Conservation (phyloP, 2,113 vertebrate species). For the Embiotoca jacksoni region DNA sequence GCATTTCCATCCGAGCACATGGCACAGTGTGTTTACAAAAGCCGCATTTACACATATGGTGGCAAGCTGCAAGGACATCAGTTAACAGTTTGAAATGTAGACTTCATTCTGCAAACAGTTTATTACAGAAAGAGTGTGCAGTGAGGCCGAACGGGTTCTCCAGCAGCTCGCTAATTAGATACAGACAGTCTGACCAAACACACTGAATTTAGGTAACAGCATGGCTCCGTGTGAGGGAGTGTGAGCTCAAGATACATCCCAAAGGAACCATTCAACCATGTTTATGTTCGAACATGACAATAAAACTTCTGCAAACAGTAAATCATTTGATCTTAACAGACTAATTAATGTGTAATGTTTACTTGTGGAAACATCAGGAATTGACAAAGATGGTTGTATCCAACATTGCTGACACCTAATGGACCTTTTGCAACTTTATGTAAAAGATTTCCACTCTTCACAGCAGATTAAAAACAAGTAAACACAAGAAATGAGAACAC, state of each 20-base stretch:
- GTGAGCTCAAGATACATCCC: conserved; percentile 29
- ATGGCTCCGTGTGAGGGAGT: conserved; percentile 7
- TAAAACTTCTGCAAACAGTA: not conserved
- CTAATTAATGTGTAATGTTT: not conserved
- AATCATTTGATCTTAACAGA: not conserved
- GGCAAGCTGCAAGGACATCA: conserved; percentile 58
- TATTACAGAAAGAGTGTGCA: conserved; percentile 41
- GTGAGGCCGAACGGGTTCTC: conserved; percentile 35
- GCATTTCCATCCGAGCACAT: conserved; percentile 39
- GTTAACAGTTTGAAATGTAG: conserved; percentile 42
- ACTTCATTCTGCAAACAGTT: conserved; percentile 37
- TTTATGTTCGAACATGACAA: not conserved
- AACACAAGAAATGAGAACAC: not conserved
- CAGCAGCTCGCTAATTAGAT: conserved; percentile 59
- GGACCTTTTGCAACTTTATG: not conserved
- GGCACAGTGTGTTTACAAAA: conserved; percentile 47
- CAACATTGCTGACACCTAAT: not conserved
- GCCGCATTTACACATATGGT: conserved; percentile 61
- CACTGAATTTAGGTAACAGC: conserved; percentile 21
- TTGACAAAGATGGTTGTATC: not conserved
- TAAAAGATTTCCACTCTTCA: not conserved
- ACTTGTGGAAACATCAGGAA: not conserved
- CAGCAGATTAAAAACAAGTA: not conserved
- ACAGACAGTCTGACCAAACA: conserved; percentile 53
- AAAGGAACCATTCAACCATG: not conserved